Conservation (phyloP, 2,797 vertebrate species). For the Cercopithecus hamlyni region DNA sequence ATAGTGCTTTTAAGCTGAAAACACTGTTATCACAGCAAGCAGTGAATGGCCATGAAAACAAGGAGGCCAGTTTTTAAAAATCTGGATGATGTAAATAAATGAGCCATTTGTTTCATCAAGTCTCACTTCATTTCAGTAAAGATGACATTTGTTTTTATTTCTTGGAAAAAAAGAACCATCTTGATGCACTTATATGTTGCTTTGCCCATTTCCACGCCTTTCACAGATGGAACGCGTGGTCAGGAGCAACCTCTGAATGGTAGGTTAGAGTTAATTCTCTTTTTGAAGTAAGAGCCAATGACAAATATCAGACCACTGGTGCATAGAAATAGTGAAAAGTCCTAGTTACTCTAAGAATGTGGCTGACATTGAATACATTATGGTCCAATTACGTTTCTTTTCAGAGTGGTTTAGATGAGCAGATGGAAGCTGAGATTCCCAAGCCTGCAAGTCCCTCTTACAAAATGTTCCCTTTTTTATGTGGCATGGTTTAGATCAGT, state of each 20-base stretch:
- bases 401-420: slow-evolving; percentile 15
- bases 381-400: slow-evolving; percentile 52
- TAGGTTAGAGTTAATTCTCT: slow-evolving; percentile 54
- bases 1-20: neutral
- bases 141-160: neutral
- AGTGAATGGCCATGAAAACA: neutral
- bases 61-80: neutral
- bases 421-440: neutral
- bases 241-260: slow-evolving; percentile 15
- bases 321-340: slow-evolving; percentile 44
- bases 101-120: neutral
- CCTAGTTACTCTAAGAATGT: slow-evolving; percentile 19
- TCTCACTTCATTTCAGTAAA: neutral
- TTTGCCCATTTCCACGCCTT: slow-evolving; percentile 17
- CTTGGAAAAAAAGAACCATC: neutral
- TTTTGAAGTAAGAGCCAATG: slow-evolving; percentile 56
- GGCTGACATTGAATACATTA: slow-evolving; percentile 43
- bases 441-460: neutral
- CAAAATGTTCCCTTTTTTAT: neutral
- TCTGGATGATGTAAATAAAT: neutral
- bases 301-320: slow-evolving; percentile 45
- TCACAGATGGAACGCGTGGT: neutral
- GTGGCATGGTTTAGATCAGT: neutral
- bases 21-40: neutral
- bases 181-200: neutral